Percentiles rank a stretch among this genome's conserved stretches.
Conservation (phyloP, 2,113 vertebrate genomes). For the Cyanoliseus patagonus region DNA sequence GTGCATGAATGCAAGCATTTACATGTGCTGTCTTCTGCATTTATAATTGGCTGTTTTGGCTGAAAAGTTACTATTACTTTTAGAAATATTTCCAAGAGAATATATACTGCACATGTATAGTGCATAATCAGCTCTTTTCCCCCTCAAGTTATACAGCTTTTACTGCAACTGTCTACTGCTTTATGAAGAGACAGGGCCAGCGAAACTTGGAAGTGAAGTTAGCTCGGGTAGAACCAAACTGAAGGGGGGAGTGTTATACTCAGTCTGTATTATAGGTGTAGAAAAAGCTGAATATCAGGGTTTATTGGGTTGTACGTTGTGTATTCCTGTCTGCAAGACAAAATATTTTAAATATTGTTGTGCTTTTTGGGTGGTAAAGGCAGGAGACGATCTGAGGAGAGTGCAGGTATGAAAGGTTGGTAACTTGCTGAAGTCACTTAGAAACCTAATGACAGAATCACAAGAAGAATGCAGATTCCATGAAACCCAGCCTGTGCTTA, state of each 20-base stretch:
- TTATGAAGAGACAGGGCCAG: neutral
- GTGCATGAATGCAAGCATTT: neutral
- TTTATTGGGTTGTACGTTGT: neutral
- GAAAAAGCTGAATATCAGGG: neutral
- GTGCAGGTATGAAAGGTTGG: neutral
- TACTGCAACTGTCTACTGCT: neutral
- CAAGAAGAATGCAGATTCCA: neutral
- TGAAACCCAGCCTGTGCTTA: neutral
- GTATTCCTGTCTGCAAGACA: neutral
- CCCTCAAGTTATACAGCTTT: neutral
- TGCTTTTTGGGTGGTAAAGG: neutral
- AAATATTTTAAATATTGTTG: neutral
- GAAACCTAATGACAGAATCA: neutral
- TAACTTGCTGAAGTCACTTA: neutral
- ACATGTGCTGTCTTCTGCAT: neutral
- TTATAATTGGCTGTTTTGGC: neutral
- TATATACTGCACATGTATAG: neutral
- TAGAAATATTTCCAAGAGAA: neutral
- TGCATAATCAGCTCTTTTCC: neutral
- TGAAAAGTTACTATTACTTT: neutral
- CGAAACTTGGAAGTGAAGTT: neutral
- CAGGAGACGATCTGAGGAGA: neutral
- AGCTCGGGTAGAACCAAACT: neutral
- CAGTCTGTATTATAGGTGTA: neutral
- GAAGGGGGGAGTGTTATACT: neutral